Evolutionary conservation across 2,797 vertebrate genomes (phyloP).

Genomic region (Smutsia gigantea): DNA sequence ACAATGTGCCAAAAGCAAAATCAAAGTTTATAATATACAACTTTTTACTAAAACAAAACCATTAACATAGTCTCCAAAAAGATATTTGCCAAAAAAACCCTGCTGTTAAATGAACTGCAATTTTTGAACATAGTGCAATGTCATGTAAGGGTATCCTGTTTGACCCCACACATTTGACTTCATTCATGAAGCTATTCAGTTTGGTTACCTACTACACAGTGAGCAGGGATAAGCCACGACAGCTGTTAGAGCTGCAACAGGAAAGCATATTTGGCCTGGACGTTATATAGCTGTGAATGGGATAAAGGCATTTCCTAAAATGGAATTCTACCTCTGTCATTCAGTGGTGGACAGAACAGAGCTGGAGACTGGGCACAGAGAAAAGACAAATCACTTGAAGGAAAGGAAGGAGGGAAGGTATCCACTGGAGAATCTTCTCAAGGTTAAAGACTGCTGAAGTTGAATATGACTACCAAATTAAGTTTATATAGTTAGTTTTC

Average conservation of each 20-base stretch:
- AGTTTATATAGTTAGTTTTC: background rate
- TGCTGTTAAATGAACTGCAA: background rate
- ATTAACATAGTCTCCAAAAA: background rate
- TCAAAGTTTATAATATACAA: background rate
- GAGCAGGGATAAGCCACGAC: background rate
- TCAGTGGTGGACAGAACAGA: background rate
- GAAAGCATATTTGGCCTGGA: background rate
- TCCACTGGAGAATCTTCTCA: background rate
- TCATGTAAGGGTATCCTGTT: background rate
- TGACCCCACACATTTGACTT: background rate
- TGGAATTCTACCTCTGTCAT: background rate
- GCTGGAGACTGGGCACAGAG: background rate
- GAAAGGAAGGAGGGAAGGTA: background rate
- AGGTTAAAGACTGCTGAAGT: background rate
- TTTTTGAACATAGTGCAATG: background rate
- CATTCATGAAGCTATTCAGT: background rate
- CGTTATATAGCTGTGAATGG: background rate
- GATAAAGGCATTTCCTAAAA: background rate
- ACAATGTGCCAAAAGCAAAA: constrained; percentile 2
- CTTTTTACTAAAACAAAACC: constrained; percentile 30
- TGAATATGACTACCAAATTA: background rate
- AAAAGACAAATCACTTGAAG: background rate
- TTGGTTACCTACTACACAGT: background rate
- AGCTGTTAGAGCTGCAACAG: background rate
- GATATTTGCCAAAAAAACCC: background rate